Base-by-base conservation (phyloP, 1,140 invertebrate species). In the Anagrus nilaparvatae region DNA sequence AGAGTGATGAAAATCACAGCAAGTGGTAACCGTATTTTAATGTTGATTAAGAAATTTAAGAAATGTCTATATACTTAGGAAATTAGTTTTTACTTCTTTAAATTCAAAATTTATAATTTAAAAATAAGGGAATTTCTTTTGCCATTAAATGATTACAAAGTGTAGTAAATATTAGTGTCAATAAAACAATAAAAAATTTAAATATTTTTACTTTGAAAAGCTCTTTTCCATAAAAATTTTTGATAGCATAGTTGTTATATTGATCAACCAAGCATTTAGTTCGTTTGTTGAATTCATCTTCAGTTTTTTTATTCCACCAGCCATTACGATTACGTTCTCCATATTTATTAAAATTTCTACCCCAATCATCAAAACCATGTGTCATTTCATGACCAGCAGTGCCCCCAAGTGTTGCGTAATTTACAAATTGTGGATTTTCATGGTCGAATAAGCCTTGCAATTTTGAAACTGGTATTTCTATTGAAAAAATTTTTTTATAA, bases 261-360 rank as follows among this genome's bases (percentile, higher is more conserved):
- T 96, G 90, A 19, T 90, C 72, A 17, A 96, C 71, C 52, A 95
- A 95, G 60, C 93, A 97, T 43, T 84, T 65, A 0, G 84, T 80
- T 48, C 79, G 79, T 23, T 86, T 72, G 25, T 78, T 70, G 45
- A 81, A 88, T 35, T 75, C 69, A 3, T 62, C 49, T 18, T 81
- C 75, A 0, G 81, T 85, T n/a, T 68, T 56, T 46, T 85, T 80
- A 5, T 79, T 80, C 92, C 93, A 97, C 88, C 90, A 96, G 43
- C 81, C 75, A 6, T 76, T 63, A 28, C 80, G 63, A 56, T 87
- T 83, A 3, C n/a, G n/a, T n/a, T n/a, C n/a, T 1, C 85, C 84
- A 44, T 75, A 63, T 47, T 77, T 76, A 53, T 88, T 82, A 46
- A 77, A 86, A 30, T 76, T 71, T 35, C 83, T 74, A n/a, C 82